phyloP scores from a whole-genome alignment of 35 echinoderm and acorn worm genomes.

The Anneissia japonica region DNA sequence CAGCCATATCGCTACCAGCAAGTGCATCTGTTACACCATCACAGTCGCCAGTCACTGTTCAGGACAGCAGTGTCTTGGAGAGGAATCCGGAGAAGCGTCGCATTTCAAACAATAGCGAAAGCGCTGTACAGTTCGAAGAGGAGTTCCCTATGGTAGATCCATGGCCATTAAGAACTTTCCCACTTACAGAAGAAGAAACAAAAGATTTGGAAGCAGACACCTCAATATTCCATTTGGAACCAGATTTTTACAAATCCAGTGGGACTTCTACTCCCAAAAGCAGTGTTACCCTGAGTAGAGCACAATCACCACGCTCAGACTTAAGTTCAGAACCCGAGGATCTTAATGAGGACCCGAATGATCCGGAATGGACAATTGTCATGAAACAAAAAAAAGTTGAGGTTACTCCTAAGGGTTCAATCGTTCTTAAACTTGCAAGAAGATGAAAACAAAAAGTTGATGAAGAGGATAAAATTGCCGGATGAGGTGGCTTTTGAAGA shows the following conservation, averaged over 20 bases:
- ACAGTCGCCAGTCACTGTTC: not conserved
- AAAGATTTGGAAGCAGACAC: slow-evolving; percentile 27
- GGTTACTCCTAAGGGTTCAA: slow-evolving; percentile 7
- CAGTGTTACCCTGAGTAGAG: not conserved
- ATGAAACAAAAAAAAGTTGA: slow-evolving; percentile 22
- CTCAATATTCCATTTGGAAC: not conserved
- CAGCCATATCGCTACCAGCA: not conserved
- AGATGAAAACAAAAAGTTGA: slow-evolving; percentile 26
- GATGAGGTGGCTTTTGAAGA: not conserved
- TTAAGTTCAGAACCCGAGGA: slow-evolving; percentile 10
- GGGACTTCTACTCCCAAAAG: not conserved
- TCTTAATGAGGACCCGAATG: slow-evolving; percentile 67
- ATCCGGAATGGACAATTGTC: slow-evolving; percentile 78
- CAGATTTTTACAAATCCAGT: not conserved
- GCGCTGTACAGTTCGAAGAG: slow-evolving; percentile 17
- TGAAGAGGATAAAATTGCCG: not conserved
- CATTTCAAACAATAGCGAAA: slow-evolving; percentile 72
- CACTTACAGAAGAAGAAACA: slow-evolving; percentile 60
- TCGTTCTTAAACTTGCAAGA: slow-evolving; percentile 53
- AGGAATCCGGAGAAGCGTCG: slow-evolving; percentile 61
- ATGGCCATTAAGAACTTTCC: slow-evolving; percentile 63
- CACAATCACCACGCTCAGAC: not conserved
- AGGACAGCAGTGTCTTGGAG: not conserved
- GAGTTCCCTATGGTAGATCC: slow-evolving; percentile 12
- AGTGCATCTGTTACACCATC: not conserved